Percentiles rank a stretch among this genome's conserved stretches.
phyloP scores from a whole-genome alignment of 2,797 vertebrate species.

The Microctenopoma steveboyesi region DNA sequence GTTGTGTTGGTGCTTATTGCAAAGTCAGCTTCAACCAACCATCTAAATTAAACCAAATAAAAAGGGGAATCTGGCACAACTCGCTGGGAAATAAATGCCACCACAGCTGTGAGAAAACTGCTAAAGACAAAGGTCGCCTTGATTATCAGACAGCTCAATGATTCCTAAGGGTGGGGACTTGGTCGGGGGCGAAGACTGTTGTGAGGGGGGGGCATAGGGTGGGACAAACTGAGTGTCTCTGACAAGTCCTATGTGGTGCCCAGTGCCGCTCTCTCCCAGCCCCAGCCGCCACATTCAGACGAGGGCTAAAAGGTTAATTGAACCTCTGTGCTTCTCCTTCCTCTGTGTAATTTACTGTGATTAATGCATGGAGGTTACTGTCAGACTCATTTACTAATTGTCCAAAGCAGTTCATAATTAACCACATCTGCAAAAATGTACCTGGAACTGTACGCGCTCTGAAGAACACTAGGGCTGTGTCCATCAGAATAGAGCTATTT shows the following conservation, averaged over 20 bases:
- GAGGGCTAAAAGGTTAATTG: conserved; percentile 86
- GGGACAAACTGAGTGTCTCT: conserved; percentile 27
- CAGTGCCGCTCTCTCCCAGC: conserved; percentile 64
- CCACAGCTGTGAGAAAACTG: conserved; percentile 59
- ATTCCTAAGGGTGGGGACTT: conserved; percentile 58
- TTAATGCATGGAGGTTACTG: conserved; percentile 84
- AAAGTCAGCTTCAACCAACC: conserved; percentile 52
- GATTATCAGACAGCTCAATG: conserved; percentile 69
- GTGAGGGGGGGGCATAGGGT: conserved; percentile 8
- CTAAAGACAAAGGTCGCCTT: conserved; percentile 74
- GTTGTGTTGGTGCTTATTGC: conserved; percentile 46
- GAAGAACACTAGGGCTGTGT: conserved; percentile 35
- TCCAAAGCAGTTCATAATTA: conserved; percentile 79
- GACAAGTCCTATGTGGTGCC: conserved; percentile 59
- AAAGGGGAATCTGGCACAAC: conserved; percentile 40
- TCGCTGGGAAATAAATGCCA: conserved; percentile 61
- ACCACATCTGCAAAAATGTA: conserved; percentile 77
- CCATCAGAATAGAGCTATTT: conserved; percentile 22
- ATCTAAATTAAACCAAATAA: conserved; percentile 71
- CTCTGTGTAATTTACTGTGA: conserved; percentile 86
- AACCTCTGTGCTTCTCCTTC: conserved; percentile 80
- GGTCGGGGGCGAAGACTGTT: conserved; percentile 51
- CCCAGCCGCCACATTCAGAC: conserved; percentile 71
- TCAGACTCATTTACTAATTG: conserved; percentile 84
- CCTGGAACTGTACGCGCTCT: conserved; percentile 50